Evolutionary conservation across 2,113 vertebrate genomes (phyloP).

Genomic region (Microtus pennsylvanicus): DNA sequence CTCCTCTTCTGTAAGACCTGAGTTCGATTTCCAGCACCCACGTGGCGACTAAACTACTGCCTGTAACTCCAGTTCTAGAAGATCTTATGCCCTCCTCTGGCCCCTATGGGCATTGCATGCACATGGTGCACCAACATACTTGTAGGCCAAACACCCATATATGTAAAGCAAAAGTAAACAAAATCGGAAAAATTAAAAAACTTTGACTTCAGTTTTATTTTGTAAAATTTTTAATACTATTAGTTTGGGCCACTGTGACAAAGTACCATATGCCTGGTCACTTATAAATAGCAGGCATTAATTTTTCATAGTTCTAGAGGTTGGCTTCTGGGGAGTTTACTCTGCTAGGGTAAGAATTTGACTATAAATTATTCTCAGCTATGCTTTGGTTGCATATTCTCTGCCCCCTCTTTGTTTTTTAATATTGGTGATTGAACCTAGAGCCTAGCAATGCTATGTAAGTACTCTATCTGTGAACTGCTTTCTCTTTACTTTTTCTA

Average conservation of each 20-base stretch:
- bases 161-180: not conserved
- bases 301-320: not conserved
- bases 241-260: not conserved
- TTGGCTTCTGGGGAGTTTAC: not conserved
- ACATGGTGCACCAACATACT: not conserved
- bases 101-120: not conserved
- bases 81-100: not conserved
- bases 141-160: not conserved
- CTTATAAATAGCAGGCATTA: not conserved
- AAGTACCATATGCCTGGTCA: not conserved
- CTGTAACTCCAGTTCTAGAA: not conserved
- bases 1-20: not conserved
- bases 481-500: not conserved
- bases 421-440: not conserved
- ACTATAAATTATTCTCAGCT: slow-evolving; percentile 39
- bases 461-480: not conserved
- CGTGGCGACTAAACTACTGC: no score
- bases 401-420: not conserved
- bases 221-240: slow-evolving; percentile 19
- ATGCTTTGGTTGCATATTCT: slow-evolving; percentile 38
- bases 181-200: not conserved
- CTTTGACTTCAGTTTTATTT: slow-evolving; percentile 9
- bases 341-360: slow-evolving; percentile 19
- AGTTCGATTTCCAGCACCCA: not conserved
- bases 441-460: not conserved